These are phyloP conservation scores for Pipistrellus kuhlii DNA, from an alignment of 2,797 vertebrate species.

Conservation along the genomic window DNA sequence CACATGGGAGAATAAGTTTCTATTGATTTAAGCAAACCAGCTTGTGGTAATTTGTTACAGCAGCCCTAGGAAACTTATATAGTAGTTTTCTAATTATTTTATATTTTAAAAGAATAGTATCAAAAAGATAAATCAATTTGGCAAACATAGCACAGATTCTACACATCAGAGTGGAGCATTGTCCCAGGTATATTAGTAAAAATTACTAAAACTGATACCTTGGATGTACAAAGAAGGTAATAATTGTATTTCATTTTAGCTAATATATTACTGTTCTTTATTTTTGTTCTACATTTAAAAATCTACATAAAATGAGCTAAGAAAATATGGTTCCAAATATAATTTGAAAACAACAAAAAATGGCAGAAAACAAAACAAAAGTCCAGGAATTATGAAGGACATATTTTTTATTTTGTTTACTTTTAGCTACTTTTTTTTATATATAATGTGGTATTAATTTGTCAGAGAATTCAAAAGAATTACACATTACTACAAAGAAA, in stretches of 20 bases:
- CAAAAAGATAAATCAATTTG: background rate
- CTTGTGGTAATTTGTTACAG: background rate
- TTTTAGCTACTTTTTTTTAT: background rate
- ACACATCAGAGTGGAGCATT: background rate
- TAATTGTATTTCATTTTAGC: background rate
- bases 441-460: background rate
- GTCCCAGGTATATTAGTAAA: background rate
- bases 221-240: background rate
- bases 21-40: background rate
- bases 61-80: background rate
- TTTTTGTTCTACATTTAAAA: background rate
- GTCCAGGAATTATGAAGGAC: background rate
- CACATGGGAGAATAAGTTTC: background rate
- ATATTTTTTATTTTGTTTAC: background rate
- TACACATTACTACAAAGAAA: background rate
- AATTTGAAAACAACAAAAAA: constrained; percentile 11
- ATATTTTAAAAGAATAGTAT: background rate
- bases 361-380: background rate
- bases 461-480: background rate
- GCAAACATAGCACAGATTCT: background rate
- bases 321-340: background rate
- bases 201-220: background rate
- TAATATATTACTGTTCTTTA: background rate
- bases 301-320: background rate
- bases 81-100: background rate